Base-by-base conservation (phyloP, 2,113 vertebrate genomes). In the Cranoglanis bouderius region DNA sequence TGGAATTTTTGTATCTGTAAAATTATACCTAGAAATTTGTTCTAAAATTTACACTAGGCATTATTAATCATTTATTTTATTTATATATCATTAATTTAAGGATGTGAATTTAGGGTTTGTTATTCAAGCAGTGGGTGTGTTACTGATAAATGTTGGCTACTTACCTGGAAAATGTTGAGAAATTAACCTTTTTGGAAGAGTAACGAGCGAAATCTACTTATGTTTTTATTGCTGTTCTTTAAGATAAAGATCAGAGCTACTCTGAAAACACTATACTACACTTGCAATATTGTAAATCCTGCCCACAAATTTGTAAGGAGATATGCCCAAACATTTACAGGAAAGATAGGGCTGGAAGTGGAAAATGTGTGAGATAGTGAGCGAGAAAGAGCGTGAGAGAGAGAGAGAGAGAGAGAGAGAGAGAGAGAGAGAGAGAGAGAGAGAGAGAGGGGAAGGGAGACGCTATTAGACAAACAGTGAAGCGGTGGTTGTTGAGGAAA, bases 321-420 rank as follows among this genome's bases (percentile, higher is more conserved):
- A 89, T 87, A 72, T 40, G 63, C 35, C 81, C 81, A 87, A 83
- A 83, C 53, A 88, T 88, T 72, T 88, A 86, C 85, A 70, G 21
- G 40, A 63, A 38, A 13, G 43, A 38, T 21, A 55, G 61, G 57
- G 61, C 29, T 53, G 43, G 77, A 70, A 83, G 74, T 18, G 80
- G 32, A 72, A 26, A 78, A 59, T 26, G 74, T 35, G n/a, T 77
- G 9, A 38, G 55, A 32, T 24, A 84, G 70, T 49, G 46, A 10
- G 46, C 9, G 46, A 46, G 46, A 46, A 8, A 24, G 74, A 46
- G 46, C 7, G 46, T 8, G 46, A 49, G 46, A 49, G 46, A 49
- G 46, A 49, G 46, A 49, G 46, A 29, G 72, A 53, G 81, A 57
- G 82, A 65, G 65, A n/a, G 80, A 55, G 61, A 85, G 72, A 74